phyloP scores from a whole-genome alignment of 2,113 vertebrate species.

The Onychostruthus taczanowskii region DNA sequence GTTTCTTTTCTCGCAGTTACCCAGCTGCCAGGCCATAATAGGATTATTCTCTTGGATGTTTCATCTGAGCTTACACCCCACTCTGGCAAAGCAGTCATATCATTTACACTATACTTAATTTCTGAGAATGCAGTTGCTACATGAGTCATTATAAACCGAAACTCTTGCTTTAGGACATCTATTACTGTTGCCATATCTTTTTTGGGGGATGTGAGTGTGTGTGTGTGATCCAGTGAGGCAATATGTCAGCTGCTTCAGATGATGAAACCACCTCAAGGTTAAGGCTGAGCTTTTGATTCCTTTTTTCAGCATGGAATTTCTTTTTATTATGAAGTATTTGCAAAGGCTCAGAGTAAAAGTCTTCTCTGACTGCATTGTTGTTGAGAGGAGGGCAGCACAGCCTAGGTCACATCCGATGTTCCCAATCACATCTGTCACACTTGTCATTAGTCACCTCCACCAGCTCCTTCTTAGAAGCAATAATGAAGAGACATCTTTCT shows the following conservation, averaged over 20 bases:
- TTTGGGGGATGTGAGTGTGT: neutral
- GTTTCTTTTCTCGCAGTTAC: neutral
- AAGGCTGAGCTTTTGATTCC: neutral
- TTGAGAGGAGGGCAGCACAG: neutral
- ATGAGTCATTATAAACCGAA: conserved; percentile 34
- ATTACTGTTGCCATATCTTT: neutral
- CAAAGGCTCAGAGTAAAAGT: neutral
- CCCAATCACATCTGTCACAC: neutral
- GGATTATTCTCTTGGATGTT: conserved; percentile 25
- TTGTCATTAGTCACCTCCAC: neutral
- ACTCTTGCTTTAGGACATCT: conserved; percentile 9
- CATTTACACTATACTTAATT: conserved; percentile 15
- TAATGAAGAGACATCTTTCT: neutral
- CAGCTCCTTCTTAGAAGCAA: neutral
- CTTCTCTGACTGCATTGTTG: neutral
- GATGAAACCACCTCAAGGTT: neutral
- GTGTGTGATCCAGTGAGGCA: neutral
- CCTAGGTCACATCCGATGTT: neutral
- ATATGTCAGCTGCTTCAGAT: conserved; percentile 16
- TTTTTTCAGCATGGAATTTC: neutral
- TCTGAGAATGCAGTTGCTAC: neutral
- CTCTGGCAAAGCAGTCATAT: conserved; percentile 14
- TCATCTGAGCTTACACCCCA: neutral
- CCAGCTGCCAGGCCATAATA: conserved; percentile 27
- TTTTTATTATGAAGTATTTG: neutral